These are phyloP conservation scores for Penaeus japonicus DNA, from an alignment of 1,140 invertebrate genomes.

Conservation along the genomic window DNA sequence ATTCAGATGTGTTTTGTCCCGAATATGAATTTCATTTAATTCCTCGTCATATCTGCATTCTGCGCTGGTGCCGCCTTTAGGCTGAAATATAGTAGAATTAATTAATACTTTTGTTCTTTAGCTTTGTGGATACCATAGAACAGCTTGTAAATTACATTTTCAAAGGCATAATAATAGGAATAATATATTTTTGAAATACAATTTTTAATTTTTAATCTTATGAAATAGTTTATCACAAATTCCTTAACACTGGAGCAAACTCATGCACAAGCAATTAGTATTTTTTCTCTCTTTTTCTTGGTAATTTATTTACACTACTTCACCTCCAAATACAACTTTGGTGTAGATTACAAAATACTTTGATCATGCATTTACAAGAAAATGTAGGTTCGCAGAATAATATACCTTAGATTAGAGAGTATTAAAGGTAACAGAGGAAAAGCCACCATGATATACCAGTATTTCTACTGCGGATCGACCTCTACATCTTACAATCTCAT, in stretches of 20 bases:
- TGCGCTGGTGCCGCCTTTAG: slow-evolving; percentile 45
- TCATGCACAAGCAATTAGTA: slow-evolving; percentile 46
- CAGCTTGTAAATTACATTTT: too few species aligned
- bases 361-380: too few species aligned
- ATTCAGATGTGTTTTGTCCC: slow-evolving; percentile 37
- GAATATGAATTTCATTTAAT: slow-evolving; percentile 48
- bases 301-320: neutral
- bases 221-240: slow-evolving; percentile 22
- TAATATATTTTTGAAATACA: too few species aligned
- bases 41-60: slow-evolving; percentile 54
- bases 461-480: slow-evolving; percentile 33
- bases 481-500: slow-evolving; percentile 34
- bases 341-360: too few species aligned
- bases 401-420: too few species aligned
- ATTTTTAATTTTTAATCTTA: neutral
- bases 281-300: slow-evolving; percentile 1
- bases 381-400: too few species aligned
- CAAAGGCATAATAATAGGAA: neutral
- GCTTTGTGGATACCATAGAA: too few species aligned
- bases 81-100: slow-evolving; percentile 27
- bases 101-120: too few species aligned
- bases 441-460: too few species aligned
- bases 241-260: slow-evolving; percentile 16
- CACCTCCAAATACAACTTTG: neutral
- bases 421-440: too few species aligned